Percentiles rank a stretch among this genome's conserved stretches.
phyloP scores from a whole-genome alignment of 2,888 invertebrate genomes.

The Xanthorhoe spadicearia region DNA sequence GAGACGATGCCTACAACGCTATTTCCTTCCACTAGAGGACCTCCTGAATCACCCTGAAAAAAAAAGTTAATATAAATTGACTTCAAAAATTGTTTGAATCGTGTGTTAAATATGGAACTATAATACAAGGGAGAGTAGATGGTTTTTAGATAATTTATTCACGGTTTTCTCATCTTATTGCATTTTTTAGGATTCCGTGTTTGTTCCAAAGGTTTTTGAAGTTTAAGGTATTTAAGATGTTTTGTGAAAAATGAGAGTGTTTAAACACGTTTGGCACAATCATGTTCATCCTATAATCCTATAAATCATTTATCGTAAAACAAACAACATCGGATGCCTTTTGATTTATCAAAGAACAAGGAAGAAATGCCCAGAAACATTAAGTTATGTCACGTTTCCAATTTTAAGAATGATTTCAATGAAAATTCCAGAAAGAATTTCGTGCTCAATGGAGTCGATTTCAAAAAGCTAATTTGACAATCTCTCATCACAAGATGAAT shows the following conservation, averaged over 20 bases:
- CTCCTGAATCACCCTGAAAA: conserved; percentile 83
- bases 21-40: conserved; percentile 72
- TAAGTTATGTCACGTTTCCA: neutral
- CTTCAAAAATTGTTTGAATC: no score
- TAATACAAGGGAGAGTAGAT: no score
- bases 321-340: neutral
- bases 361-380: neutral
- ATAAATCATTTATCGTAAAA: neutral
- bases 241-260: no score
- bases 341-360: neutral
- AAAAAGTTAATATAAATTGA: neutral
- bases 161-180: no score
- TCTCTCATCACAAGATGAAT: neutral
- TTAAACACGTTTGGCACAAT: no score
- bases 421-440: neutral
- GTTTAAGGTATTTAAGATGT: no score
- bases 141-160: no score
- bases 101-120: no score
- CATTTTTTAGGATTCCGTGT: no score
- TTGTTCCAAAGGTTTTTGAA: no score
- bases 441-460: neutral
- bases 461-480: neutral
- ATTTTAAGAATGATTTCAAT: neutral
- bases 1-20: conserved; percentile 79
- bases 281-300: no score